Percentiles rank a stretch among this genome's conserved stretches.
phyloP scores from a whole-genome alignment of 2,797 vertebrate species.

The Microchirus variegatus region DNA sequence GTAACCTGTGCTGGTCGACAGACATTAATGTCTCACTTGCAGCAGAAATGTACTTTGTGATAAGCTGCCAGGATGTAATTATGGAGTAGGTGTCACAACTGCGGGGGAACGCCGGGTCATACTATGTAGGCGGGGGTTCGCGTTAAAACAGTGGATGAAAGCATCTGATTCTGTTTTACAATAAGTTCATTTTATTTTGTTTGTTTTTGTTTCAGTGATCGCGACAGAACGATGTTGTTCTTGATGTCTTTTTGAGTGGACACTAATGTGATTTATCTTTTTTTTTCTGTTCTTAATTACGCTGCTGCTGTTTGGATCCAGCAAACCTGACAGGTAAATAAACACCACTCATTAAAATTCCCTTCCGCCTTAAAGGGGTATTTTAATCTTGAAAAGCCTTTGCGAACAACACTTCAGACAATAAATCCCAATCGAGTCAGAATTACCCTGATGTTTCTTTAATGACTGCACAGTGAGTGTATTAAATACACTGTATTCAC shows the following conservation, averaged over 20 bases:
- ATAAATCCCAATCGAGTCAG: slow-evolving; percentile 28
- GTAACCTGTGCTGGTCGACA: slow-evolving; percentile 26
- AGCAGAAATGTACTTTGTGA: slow-evolving; percentile 10
- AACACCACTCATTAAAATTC: slow-evolving; percentile 52
- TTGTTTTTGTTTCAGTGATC: slow-evolving; percentile 8
- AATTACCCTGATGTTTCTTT: slow-evolving; percentile 33
- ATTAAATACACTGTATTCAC: not conserved
- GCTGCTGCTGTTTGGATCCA: slow-evolving; percentile 78
- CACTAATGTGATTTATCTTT: slow-evolving; percentile 66
- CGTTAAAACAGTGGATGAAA: not conserved
- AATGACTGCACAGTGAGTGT: slow-evolving; percentile 29
- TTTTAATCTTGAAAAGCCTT: slow-evolving; percentile 40
- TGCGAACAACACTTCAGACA: slow-evolving; percentile 30
- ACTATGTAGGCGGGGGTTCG: slow-evolving; percentile 6
- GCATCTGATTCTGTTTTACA: slow-evolving; percentile 11
- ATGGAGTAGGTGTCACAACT: slow-evolving; percentile 8
- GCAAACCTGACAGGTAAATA: slow-evolving; percentile 99
- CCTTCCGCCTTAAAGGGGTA: slow-evolving; percentile 24
- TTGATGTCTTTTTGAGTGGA: slow-evolving; percentile 41
- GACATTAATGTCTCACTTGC: slow-evolving; percentile 30
- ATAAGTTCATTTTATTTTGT: slow-evolving; percentile 10
- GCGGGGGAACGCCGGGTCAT: not conserved
- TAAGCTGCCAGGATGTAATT: slow-evolving; percentile 25
- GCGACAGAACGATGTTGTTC: slow-evolving; percentile 26
- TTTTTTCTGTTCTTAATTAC: slow-evolving; percentile 69